Evolutionary conservation across 2,113 vertebrate genomes (phyloP).

Genomic region (Herpailurus yagouaroundi): DNA sequence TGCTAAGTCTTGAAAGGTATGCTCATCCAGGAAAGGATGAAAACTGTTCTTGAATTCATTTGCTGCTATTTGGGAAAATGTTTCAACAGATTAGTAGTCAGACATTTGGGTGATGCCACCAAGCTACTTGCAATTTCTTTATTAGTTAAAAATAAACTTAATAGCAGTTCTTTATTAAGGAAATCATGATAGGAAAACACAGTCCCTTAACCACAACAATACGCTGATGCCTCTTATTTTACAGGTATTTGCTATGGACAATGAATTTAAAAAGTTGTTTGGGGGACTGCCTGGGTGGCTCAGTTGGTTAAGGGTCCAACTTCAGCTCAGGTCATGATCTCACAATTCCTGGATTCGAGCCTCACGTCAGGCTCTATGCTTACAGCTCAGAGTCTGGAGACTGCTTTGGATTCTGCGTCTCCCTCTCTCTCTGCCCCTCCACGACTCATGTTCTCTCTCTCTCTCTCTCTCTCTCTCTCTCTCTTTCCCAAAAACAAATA

Average conservation of each 20-base stretch:
- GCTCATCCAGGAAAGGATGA: background rate
- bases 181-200: background rate
- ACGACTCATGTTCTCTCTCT: too few species aligned
- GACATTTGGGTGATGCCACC: background rate
- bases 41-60: background rate
- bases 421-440: too few species aligned
- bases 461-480: too few species aligned
- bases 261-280: background rate
- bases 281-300: too few species aligned
- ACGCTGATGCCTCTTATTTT: background rate
- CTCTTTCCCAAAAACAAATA: too few species aligned
- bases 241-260: background rate
- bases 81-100: background rate
- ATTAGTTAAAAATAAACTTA: slow-evolving; percentile 24
- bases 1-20: slow-evolving; percentile 41
- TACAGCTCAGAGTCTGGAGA: too few species aligned
- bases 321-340: too few species aligned
- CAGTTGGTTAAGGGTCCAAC: too few species aligned
- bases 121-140: background rate
- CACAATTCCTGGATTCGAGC: too few species aligned
- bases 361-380: too few species aligned
- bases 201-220: background rate
- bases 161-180: slow-evolving; percentile 20
- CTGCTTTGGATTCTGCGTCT: too few species aligned
- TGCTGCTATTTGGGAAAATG: background rate